These are phyloP conservation scores for Scortum barcoo DNA, from an alignment of 2,113 vertebrate genomes.

Conservation along the genomic window DNA sequence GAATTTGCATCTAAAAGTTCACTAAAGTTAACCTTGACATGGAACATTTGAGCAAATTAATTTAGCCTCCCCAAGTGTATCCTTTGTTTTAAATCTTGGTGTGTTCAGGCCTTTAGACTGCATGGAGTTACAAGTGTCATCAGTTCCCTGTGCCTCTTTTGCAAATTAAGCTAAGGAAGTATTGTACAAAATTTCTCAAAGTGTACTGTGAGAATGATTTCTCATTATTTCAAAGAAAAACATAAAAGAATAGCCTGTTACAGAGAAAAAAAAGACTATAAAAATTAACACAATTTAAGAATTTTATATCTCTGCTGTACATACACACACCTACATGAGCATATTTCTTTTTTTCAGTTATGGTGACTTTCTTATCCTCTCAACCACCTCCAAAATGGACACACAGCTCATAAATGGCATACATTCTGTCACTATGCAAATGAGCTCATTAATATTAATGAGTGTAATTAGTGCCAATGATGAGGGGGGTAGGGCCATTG, in stretches of 20 bases:
- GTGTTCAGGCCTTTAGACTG: not conserved
- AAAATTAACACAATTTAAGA: not conserved
- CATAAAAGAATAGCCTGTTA: not conserved
- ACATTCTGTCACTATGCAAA: conserved; percentile 65
- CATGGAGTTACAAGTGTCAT: not conserved
- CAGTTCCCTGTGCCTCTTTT: not conserved
- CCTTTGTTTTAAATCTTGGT: not conserved
- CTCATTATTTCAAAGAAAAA: not conserved
- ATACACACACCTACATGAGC: not conserved
- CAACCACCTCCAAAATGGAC: conserved; percentile 36
- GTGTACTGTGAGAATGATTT: not conserved
- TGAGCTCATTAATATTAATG: conserved; percentile 79
- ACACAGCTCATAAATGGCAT: conserved; percentile 57
- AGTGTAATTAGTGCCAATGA: conserved; percentile 74
- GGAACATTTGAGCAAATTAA: not conserved
- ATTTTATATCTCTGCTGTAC: no score
- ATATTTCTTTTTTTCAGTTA: conserved; percentile 25
- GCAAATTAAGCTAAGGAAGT: not conserved
- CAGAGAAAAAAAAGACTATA: not conserved
- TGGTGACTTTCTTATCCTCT: conserved; percentile 31
- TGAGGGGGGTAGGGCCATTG: conserved; percentile 56
- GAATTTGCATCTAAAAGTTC: not conserved
- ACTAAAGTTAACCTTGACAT: not conserved
- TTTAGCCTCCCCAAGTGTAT: not conserved
- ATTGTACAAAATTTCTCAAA: not conserved